Conservation (phyloP, 2,797 vertebrate species). For the Thalassophryne amazonica region DNA sequence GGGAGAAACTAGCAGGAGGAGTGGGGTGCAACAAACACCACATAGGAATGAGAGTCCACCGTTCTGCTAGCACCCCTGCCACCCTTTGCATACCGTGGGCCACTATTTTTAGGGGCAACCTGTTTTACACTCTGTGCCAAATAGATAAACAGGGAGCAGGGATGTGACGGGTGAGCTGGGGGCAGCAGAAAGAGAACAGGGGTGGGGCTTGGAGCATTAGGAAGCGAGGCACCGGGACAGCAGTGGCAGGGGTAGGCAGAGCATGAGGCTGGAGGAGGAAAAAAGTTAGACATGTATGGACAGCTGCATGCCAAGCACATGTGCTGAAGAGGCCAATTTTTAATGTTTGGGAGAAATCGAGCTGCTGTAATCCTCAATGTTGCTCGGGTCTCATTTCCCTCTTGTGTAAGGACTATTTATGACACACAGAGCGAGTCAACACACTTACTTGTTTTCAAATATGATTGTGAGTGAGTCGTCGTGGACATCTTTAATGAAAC, state of each 20-base stretch:
- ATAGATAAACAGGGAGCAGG: constrained; percentile 57
- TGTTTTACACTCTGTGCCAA: constrained; percentile 39
- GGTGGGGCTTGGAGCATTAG: constrained; percentile 26
- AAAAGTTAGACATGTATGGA: constrained; percentile 48
- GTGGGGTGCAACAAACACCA: too few relatives aligned
- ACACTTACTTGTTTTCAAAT: constrained; percentile 95
- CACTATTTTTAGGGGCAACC: constrained; percentile 76
- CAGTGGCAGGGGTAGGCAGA: constrained; percentile 12
- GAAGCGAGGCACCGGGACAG: constrained; percentile 33
- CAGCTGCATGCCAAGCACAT: constrained; percentile 69
- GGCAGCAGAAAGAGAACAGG: constrained; percentile 20
- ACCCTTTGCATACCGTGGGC: constrained; percentile 63
- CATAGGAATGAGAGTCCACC: constrained; percentile 45
- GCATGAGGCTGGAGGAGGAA: constrained; percentile 17
- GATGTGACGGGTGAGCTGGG: constrained; percentile 4
- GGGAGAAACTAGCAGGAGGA: constrained; percentile 40
- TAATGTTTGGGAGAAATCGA: constrained; percentile 8
- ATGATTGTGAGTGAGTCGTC: constrained; percentile 92
- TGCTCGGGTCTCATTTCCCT: background rate
- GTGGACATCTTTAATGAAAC: constrained; percentile 91
- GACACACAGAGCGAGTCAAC: background rate
- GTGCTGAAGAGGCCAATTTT: constrained; percentile 49
- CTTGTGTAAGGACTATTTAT: background rate
- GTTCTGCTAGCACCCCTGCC: constrained; percentile 26
- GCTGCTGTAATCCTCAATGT: constrained; percentile 1